phyloP scores from a whole-genome alignment of 2,797 vertebrate genomes.

The Anas capensis region DNA sequence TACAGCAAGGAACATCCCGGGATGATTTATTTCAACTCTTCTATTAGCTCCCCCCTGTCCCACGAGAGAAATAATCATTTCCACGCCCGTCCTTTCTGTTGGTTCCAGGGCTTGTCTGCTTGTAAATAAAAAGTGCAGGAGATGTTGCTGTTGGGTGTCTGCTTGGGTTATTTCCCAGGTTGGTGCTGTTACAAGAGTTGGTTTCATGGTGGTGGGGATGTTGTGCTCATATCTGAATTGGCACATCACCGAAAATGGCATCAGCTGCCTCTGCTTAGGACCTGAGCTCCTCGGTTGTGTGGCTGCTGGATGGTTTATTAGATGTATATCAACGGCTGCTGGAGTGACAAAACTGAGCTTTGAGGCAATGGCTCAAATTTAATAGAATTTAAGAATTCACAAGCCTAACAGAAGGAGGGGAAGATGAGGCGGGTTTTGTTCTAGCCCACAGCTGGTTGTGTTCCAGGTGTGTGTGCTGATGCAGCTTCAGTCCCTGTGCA shows the following conservation, averaged over 20 bases:
- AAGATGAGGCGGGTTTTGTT: not conserved
- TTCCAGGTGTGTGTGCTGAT: not conserved
- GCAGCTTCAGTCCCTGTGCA: not conserved
- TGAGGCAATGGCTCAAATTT: not conserved
- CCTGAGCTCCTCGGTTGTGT: not conserved
- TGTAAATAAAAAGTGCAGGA: not conserved
- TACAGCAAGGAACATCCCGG: not conserved
- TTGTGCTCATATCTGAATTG: not conserved
- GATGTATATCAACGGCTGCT: not conserved
- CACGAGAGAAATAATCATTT: not conserved
- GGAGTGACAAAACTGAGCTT: not conserved
- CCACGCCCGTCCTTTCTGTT: not conserved
- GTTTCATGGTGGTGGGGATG: not conserved
- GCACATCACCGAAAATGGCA: accelerated
- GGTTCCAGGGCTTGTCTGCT: accelerated
- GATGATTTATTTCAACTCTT: not conserved
- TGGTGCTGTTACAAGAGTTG: not conserved
- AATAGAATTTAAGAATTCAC: not conserved
- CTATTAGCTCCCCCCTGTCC: not conserved
- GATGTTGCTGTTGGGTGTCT: not conserved
- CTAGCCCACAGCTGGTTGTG: accelerated
- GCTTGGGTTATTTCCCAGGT: not conserved
- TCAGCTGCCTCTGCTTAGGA: not conserved
- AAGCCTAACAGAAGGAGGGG: not conserved
- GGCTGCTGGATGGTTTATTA: not conserved